A percentile compares a stretch with the other conserved stretches of the same genome.
These are phyloP conservation scores for Holocentrus rufus DNA, from an alignment of 2,797 vertebrate genomes.

Conservation along the genomic window DNA sequence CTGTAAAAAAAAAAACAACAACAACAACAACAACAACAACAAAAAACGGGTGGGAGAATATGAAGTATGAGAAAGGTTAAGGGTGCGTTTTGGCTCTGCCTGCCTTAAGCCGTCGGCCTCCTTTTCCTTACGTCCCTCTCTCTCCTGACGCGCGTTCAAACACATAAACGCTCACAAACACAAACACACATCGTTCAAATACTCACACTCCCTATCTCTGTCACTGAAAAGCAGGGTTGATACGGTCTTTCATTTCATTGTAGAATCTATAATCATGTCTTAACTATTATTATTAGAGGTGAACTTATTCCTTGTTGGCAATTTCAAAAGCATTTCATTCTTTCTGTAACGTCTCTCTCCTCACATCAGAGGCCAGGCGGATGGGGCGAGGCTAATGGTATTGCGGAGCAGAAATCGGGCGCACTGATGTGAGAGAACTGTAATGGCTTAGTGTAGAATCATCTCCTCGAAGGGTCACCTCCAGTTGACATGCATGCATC, in stretches of 20 bases:
- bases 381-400: slow-evolving; percentile 8
- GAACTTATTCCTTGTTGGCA: slow-evolving; percentile 68
- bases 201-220: slow-evolving; percentile 73
- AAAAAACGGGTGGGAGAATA: slow-evolving; percentile 19
- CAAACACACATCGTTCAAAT: slow-evolving; percentile 68
- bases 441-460: slow-evolving; percentile 65
- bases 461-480: slow-evolving; percentile 57
- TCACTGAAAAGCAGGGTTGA: slow-evolving; percentile 83
- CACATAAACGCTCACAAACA: slow-evolving; percentile 66
- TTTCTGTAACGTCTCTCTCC: slow-evolving; percentile 61
- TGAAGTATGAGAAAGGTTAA: background rate
- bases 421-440: slow-evolving; percentile 44
- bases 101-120: slow-evolving; percentile 60
- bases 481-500: slow-evolving; percentile 77
- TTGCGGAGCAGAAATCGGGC: background rate
- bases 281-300: slow-evolving; percentile 72
- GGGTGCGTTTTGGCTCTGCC: slow-evolving; percentile 36
- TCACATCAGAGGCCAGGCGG: slow-evolving; percentile 51
- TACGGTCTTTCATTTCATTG: slow-evolving; percentile 73
- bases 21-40: background rate
- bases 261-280: slow-evolving; percentile 75
- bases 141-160: slow-evolving; percentile 57
- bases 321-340: slow-evolving; percentile 72
- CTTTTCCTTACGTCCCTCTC: slow-evolving; percentile 56
- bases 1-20: slow-evolving; percentile 43